Base-by-base conservation (phyloP, 1,140 invertebrate genomes). In the Danaus melanippus region DNA sequence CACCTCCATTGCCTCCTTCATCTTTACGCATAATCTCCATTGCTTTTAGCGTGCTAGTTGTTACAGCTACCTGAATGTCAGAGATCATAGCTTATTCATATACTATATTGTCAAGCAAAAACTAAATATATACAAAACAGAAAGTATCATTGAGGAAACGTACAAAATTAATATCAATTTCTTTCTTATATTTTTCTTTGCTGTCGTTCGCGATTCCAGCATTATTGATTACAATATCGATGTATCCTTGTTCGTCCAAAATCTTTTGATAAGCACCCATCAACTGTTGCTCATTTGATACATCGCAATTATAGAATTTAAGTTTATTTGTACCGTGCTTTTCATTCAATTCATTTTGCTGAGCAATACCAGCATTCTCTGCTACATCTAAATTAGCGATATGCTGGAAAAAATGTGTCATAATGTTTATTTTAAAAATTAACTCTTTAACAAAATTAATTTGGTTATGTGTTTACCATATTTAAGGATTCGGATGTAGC, bases 151-250 rank as follows among this genome's bases (percentile, higher is more conserved):
- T 32, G 6, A 32, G 21, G 21, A 32, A 41, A 59, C 75, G 72
- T 64, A 83, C 79, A 17, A 78, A 47, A 59, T 83, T 83, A 10
- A 75, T 58, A 10, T 64, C 58, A 12, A 76, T 69, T 43, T 46
- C 42, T 50, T 65, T 74, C 59, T 60, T 73, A 58, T 64, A 77
- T 42, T 46, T 59, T 42, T 46, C 15, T 10, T 10, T 44, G 8
- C 53, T 57, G n/a, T 84, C 76, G 42, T 76, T 64, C 17, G 71
- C 49, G 10, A 81, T 67, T 10, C 88, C 91, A n/a, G 90, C 91
- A 71, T 91, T 92, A 70, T 92, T 92, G 39, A 93, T 77, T 21
- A 91, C 87, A 6, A 92, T 83, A 67, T 92, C 89, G 6, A 92
- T 72, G 1, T 87, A 85, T 0, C 90, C 90, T 42, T 90, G 76